Base-by-base conservation (phyloP, 2,888 invertebrate species). In the Apomyelois bistriatella region DNA sequence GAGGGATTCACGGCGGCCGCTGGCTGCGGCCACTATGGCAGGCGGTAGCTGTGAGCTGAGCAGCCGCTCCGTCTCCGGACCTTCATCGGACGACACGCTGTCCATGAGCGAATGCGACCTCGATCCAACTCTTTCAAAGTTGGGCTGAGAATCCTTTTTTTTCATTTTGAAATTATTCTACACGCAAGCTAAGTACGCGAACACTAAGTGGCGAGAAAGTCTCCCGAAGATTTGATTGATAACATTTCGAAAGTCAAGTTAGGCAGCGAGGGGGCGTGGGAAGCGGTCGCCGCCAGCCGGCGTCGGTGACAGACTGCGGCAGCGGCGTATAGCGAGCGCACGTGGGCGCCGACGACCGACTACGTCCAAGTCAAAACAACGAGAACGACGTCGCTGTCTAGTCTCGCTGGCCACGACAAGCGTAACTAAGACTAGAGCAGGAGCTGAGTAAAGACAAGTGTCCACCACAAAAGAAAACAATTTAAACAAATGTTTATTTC, bases 1-100 rank as follows among this genome's bases (percentile, higher is more conserved):
- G 47, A 90, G 73, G 1, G 90, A 91, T 59, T 79, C 76, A 37
- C 90, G 74, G 3, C 90, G 79, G 32, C 73, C 72, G 54, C 73
- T 69, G 54, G 70, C 64, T 42, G 77, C 76, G 32, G 76, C 72
- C 48, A 84, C 74, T 55, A 86, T 70, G 53, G 75, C 73, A 10
- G 77, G 68, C 17, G 79, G 76, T 40, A 82, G 74, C 61, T 80
- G 82, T 13, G 74, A 67, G 60, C 61, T 70, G 60, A 90, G 73
- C 56, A 90, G 74, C 49, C 79, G 79, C 71, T 89, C 85, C 22
- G 84, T 82, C 72, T 90, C 90, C 55, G 84, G 87, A 53, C 86
- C 85, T 60, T 90, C 88, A 60, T 85, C 85, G 55, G 89, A 89
- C 49, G 89, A 89, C 61, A 86, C 72, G 70, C 88, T 89, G 64